Conservation (phyloP, 2,113 vertebrate genomes). For the Entosphenus tridentatus region DNA sequence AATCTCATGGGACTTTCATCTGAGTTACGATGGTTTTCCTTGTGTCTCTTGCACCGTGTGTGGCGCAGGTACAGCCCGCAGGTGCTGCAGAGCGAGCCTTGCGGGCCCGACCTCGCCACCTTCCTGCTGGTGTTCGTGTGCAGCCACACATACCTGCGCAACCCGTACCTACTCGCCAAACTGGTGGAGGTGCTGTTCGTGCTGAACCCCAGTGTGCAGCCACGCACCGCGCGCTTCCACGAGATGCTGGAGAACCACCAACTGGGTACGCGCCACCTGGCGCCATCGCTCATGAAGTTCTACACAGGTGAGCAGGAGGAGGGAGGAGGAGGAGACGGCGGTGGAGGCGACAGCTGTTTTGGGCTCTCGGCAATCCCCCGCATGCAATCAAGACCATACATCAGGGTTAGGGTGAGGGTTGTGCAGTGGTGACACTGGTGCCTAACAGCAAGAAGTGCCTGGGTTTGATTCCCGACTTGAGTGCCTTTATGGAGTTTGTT, state of each 20-base stretch:
- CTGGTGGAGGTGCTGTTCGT: conserved; percentile 96
- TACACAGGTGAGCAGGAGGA: conserved; percentile 77
- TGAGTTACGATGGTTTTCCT: background rate
- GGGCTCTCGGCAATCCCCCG: no score
- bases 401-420: no score
- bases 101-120: conserved; percentile 80
- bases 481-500: no score
- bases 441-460: no score
- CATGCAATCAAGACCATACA: no score
- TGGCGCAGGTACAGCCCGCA: conserved; percentile 67
- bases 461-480: no score
- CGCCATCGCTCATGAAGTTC: conserved; percentile 98
- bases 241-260: conserved; percentile 98
- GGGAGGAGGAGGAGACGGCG: conserved; percentile 86
- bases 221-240: conserved; percentile 81
- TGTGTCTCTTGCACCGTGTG: background rate
- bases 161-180: conserved; percentile 88
- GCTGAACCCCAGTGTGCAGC: conserved; percentile 88
- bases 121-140: conserved; percentile 95
- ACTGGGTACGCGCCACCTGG: conserved; percentile 61
- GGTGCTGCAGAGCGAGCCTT: conserved; percentile 84
- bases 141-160: conserved; percentile 95
- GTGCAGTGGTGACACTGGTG: no score
- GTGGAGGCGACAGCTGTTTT: conserved; percentile 15
- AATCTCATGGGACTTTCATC: no score